Base-by-base conservation (phyloP, 35 echinoderm and acorn worm genomes). In the Ophioderma brevispina region DNA sequence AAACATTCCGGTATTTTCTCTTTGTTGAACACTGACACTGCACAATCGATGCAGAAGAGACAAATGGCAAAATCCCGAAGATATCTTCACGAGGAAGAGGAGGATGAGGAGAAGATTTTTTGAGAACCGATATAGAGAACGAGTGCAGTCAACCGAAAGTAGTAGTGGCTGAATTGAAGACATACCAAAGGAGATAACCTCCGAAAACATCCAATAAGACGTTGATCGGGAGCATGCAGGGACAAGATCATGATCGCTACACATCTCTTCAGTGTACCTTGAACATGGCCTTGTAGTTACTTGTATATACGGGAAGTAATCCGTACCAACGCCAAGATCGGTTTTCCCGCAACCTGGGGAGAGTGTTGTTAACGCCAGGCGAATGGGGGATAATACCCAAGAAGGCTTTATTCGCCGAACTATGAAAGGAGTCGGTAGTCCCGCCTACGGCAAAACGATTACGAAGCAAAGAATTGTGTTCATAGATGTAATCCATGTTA, bases 341-440 rank as follows among this genome's bases (percentile, higher is more conserved):
- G 30, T 32, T 21, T 87, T 87, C 32, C 18, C 36, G 33, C 3
- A 14, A 6, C 50, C 52, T 80, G 87, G 87, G 14, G 77, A 89
- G 39, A 32, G 33, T 31, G 87, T 89, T 17, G 77, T 76, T n/a
- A 35, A 89, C 32, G 87, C 87, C 40, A 89, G 87, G 39, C 76
- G 87, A 33, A 63, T 78, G 31, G 87, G 87, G 31, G 87, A 89
- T 33, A 80, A 80, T 36, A 1, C 76, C 18, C 13, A 21, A 3
- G 80, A 89, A 80, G 75, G 32, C 0, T 40, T 89, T 17, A 32
- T 89, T 11, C 76, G 76, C 1, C 76, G 80, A 40, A 89, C 87
- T 14, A 89, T 89, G 87, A 89, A 89, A 55, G 0, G 80, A 28
- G 46, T 89, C 30, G 77, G 87, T 10, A 89, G 80, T 89, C 80